Percentiles rank a stretch among this genome's conserved stretches.
Evolutionary conservation across 2,113 vertebrate genomes (phyloP).

Genomic region (Otus sunia): DNA sequence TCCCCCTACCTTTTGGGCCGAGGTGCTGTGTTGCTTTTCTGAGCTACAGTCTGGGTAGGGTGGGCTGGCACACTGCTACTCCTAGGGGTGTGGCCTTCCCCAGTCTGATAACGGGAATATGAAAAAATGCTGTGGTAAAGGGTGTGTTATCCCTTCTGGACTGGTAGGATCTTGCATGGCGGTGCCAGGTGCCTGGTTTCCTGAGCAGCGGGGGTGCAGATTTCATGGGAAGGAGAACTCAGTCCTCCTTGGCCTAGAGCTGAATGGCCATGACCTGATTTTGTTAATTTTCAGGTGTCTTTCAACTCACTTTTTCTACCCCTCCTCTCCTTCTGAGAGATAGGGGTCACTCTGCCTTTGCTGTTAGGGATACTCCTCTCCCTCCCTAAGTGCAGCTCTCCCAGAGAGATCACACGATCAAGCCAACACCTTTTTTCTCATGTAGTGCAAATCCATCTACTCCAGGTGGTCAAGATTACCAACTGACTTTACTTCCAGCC

Average conservation of each 20-base stretch:
- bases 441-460: neutral
- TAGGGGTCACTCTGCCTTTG: neutral
- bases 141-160: neutral
- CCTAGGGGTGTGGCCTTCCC: neutral
- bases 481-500: neutral
- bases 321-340: neutral
- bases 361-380: neutral
- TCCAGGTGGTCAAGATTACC: neutral
- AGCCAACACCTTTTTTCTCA: neutral
- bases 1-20: neutral
- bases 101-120: neutral
- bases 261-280: neutral
- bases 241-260: neutral
- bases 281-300: neutral
- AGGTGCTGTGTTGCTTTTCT: neutral
- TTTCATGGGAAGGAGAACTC: neutral
- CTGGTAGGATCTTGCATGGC: neutral
- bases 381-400: neutral
- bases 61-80: neutral
- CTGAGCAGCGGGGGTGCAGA: neutral
- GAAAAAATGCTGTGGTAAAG: neutral
- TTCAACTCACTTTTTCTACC: neutral
- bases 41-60: too few species aligned
- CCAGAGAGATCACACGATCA: neutral
- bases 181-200: neutral